phyloP scores from a whole-genome alignment of 2,797 vertebrate species.

The Siniperca undulata region DNA sequence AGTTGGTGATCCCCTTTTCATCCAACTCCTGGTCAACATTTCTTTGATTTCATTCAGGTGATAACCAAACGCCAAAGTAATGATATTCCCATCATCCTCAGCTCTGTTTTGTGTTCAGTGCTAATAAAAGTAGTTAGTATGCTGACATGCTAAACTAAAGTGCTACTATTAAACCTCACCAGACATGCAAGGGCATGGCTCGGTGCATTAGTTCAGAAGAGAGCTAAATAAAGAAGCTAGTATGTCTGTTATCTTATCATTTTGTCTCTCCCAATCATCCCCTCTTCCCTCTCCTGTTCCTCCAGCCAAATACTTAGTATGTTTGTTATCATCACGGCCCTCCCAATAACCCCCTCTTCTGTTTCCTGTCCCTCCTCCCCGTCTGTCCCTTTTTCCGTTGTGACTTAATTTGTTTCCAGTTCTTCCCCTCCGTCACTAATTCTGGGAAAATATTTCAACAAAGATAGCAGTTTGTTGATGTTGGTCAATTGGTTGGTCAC shows the following conservation, averaged over 20 bases:
- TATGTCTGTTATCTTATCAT: not conserved
- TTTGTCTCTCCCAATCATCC: slow-evolving; percentile 61
- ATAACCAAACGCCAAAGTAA: too few species aligned
- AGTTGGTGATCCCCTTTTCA: not conserved
- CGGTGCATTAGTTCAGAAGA: slow-evolving; percentile 51
- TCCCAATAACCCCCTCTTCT: slow-evolving; percentile 69
- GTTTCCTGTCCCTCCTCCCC: slow-evolving; percentile 40
- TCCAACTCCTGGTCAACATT: not conserved
- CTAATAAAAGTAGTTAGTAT: not conserved
- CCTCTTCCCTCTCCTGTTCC: slow-evolving; percentile 55
- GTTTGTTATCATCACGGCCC: slow-evolving; percentile 64
- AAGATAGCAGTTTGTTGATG: slow-evolving; percentile 15
- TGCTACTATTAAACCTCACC: slow-evolving; percentile 16
- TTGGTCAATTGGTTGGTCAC: not conserved
- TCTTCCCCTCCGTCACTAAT: slow-evolving; percentile 21
- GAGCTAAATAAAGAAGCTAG: slow-evolving; percentile 56
- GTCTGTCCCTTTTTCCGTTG: slow-evolving; percentile 46
- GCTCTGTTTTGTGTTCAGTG: not conserved
- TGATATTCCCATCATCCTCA: not conserved
- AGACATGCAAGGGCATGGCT: slow-evolving; percentile 42
- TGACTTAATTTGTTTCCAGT: slow-evolving; percentile 67
- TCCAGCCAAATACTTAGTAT: slow-evolving; percentile 14
- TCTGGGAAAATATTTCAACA: slow-evolving; percentile 62
- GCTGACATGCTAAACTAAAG: not conserved
- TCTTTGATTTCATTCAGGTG: not conserved